Evolutionary conservation across 2,797 vertebrate genomes (phyloP).

Genomic region (Ptychadena robeensis): DNA sequence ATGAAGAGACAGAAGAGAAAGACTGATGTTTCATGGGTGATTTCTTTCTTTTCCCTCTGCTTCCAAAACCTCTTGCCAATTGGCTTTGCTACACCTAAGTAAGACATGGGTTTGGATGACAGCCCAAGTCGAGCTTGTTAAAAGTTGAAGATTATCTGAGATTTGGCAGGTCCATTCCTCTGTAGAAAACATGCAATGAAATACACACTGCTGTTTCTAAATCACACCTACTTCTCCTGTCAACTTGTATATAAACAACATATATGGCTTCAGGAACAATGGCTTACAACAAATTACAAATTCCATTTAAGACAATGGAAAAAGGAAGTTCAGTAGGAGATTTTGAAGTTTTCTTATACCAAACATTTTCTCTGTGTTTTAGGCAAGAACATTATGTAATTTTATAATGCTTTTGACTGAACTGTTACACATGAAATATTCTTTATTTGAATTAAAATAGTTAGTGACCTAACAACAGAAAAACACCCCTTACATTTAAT

Average conservation of each 20-base stretch:
- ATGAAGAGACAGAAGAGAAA: constrained; percentile 2
- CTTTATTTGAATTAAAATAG: constrained; percentile 18
- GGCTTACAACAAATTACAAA: background rate
- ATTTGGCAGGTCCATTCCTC: constrained; percentile 44
- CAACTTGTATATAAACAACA: constrained; percentile 18
- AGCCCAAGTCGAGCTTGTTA: constrained; percentile 46
- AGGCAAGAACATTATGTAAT: constrained; percentile 1
- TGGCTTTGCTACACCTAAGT: constrained; percentile 31
- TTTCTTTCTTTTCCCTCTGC: constrained; percentile 22
- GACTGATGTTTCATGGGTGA: constrained; percentile 25
- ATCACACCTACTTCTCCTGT: constrained; percentile 2
- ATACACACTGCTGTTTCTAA: constrained; percentile 32
- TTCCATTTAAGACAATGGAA: background rate
- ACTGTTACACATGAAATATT: background rate
- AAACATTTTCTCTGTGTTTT: constrained; percentile 27
- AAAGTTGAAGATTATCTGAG: constrained; percentile 43
- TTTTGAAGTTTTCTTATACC: background rate
- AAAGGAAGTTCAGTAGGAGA: background rate
- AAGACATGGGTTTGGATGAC: constrained; percentile 44
- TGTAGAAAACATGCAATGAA: constrained; percentile 44
- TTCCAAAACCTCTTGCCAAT: constrained; percentile 37
- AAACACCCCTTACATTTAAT: constrained; percentile 19
- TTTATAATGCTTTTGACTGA: background rate
- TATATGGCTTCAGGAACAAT: background rate
- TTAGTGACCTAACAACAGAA: background rate